Evolutionary conservation across 2,797 vertebrate species (phyloP).

Genomic region (Sphaeramia orbicularis): DNA sequence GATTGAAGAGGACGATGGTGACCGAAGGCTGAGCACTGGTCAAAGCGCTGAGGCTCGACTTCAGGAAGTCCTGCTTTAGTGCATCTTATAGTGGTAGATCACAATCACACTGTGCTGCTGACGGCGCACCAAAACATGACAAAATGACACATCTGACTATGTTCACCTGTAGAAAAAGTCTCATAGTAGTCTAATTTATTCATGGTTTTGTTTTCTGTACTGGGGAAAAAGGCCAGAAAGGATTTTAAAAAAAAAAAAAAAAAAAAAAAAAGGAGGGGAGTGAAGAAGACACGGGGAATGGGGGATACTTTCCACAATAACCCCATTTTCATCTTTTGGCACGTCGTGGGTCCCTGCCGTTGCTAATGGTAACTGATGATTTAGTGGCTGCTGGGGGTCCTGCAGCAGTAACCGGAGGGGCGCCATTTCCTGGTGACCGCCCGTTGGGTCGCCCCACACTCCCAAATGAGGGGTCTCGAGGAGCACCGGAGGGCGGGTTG

Average conservation of each 20-base stretch:
- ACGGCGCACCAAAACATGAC: constrained; percentile 39
- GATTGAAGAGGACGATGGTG: too few relatives aligned
- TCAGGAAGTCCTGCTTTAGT: constrained; percentile 23
- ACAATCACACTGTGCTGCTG: constrained; percentile 44
- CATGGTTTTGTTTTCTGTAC: constrained; percentile 31
- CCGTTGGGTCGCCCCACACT: constrained; percentile 89
- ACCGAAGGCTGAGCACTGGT: constrained; percentile 35
- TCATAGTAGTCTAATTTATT: constrained; percentile 23
- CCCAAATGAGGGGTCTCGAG: constrained; percentile 79
- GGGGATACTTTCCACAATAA: constrained; percentile 9
- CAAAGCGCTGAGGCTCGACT: constrained; percentile 16
- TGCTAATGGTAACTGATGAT: constrained; percentile 90
- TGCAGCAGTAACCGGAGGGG: constrained; percentile 59
- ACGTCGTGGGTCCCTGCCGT: constrained; percentile 96
- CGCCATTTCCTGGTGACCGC: constrained; percentile 87
- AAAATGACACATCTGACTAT: constrained; percentile 39
- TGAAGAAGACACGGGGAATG: not conserved
- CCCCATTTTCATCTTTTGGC: constrained; percentile 94
- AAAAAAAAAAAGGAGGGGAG: not conserved
- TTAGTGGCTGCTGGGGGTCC: constrained; percentile 81
- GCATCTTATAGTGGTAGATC: constrained; percentile 31
- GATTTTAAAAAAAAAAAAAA: too few relatives aligned
- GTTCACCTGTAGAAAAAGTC: constrained; percentile 44
- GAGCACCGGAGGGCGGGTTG: constrained; percentile 71
- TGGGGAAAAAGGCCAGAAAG: constrained; percentile 5